Conservation (phyloP, 2,888 invertebrate genomes). For the Eupithecia subfuscata region DNA sequence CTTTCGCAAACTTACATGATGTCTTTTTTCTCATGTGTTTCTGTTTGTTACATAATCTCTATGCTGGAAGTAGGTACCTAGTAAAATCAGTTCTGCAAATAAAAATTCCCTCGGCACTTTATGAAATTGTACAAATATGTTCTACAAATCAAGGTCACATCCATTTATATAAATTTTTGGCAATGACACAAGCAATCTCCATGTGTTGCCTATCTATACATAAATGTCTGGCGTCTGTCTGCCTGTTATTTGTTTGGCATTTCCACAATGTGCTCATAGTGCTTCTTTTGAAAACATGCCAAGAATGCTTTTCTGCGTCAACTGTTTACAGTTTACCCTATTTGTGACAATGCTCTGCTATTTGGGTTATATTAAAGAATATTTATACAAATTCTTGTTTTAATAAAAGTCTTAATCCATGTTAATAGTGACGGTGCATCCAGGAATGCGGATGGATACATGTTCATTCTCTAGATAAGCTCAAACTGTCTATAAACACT, state of each 20-base stretch:
- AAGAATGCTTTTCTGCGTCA: conserved; percentile 39
- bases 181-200: conserved; percentile 39
- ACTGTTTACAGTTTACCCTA: conserved; percentile 31
- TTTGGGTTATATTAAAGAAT: not conserved
- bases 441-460: no score
- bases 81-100: not conserved
- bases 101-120: not conserved
- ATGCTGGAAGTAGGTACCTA: not conserved
- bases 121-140: conserved; percentile 7
- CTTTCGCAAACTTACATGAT: not conserved
- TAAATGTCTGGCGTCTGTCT: conserved; percentile 67
- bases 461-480: no score
- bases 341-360: conserved; percentile 19
- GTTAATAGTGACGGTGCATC: no score
- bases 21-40: not conserved
- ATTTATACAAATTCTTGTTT: not conserved
- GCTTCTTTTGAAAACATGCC: conserved; percentile 49
- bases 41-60: not conserved
- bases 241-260: conserved; percentile 52
- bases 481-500: no score
- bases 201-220: conserved; percentile 53
- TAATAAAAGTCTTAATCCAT: no score
- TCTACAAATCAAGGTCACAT: conserved; percentile 46
- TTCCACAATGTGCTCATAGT: conserved; percentile 52
- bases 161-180: conserved; percentile 47